Percentiles rank a stretch among this genome's conserved stretches.
Evolutionary conservation across 2,888 invertebrate species (phyloP).

Genomic region (Cybosia mesomella): DNA sequence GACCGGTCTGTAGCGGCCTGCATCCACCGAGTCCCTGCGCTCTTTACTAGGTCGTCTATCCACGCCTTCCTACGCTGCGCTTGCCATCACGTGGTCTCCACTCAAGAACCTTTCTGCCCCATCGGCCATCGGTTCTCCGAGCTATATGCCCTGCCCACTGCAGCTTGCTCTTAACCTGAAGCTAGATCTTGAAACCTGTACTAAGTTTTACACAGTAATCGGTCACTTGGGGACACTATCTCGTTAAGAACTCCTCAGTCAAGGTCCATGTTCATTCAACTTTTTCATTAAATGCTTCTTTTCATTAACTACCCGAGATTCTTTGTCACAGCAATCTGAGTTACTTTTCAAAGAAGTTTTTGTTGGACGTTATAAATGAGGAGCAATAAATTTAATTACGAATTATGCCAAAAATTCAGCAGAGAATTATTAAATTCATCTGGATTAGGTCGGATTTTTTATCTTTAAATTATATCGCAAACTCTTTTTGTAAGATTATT

Average conservation of each 20-base stretch:
- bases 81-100: too few relatives aligned
- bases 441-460: slow-evolving; percentile 19
- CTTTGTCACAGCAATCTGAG: background rate
- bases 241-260: background rate
- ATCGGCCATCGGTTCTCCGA: too few relatives aligned
- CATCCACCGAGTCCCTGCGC: too few relatives aligned
- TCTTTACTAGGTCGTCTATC: too few relatives aligned
- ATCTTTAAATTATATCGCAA: slow-evolving; percentile 27
- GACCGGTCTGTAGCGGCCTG: too few relatives aligned
- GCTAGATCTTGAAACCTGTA: background rate
- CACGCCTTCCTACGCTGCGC: too few relatives aligned
- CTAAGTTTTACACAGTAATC: background rate
- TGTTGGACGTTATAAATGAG: slow-evolving; percentile 10
- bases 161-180: background rate
- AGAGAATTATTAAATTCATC: slow-evolving; percentile 10
- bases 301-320: background rate
- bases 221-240: background rate
- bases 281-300: slow-evolving; percentile 3
- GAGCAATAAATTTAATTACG: slow-evolving; percentile 15
- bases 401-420: slow-evolving; percentile 20
- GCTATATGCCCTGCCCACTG: too few relatives aligned
- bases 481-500: slow-evolving; percentile 20
- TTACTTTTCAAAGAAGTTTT: background rate
- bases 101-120: too few relatives aligned
- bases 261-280: background rate